These are phyloP conservation scores for Trissolcus brochymenae DNA, from an alignment of 2,888 invertebrate species.

Conservation along the genomic window DNA sequence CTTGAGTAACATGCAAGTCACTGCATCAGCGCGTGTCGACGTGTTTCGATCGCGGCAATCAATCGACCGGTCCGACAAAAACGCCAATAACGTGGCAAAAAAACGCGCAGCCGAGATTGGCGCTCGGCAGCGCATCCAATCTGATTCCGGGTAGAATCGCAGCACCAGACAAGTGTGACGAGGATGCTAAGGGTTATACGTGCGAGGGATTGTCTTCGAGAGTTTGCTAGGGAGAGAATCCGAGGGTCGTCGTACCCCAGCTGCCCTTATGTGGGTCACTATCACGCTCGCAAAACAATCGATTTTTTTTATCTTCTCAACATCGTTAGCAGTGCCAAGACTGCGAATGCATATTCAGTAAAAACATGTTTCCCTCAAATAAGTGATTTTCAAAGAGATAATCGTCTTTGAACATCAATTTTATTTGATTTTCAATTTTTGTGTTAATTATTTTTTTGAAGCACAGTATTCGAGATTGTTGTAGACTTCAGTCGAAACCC, in stretches of 20 bases:
- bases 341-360: neutral
- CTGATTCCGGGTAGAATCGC: constrained; percentile 47
- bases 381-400: too few species aligned
- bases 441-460: too few species aligned
- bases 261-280: constrained; percentile 64
- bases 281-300: constrained; percentile 48
- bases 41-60: constrained; percentile 49
- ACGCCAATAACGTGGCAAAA: constrained; percentile 47
- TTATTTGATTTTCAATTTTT: neutral
- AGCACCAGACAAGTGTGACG: constrained; percentile 52
- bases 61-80: constrained; percentile 41
- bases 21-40: constrained; percentile 56
- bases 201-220: constrained; percentile 54
- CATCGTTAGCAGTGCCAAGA: constrained; percentile 20
- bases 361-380: neutral
- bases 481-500: constrained; percentile 29
- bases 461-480: neutral
- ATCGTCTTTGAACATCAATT: too few species aligned
- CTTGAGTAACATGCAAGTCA: constrained; percentile 49
- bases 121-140: constrained; percentile 43
- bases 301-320: constrained; percentile 43
- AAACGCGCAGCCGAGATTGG: constrained; percentile 29
- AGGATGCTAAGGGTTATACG: constrained; percentile 38
- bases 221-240: constrained; percentile 60
- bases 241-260: constrained; percentile 61